Conservation (phyloP, 1,140 invertebrate species). For the Achatina immaculata region DNA sequence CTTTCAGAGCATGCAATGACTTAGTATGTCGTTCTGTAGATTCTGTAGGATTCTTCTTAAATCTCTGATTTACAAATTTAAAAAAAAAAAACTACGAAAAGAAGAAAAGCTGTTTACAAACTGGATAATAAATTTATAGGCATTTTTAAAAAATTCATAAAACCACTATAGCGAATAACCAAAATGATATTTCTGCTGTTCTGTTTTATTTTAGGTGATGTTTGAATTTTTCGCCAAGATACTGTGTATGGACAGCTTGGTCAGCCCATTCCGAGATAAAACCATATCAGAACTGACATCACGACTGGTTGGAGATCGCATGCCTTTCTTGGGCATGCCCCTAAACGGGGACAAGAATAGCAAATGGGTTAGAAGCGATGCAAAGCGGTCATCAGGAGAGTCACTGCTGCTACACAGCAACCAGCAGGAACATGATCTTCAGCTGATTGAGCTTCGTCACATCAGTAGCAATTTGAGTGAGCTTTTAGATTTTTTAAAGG, state of each 20-base stretch:
- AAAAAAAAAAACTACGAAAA: too few relatives aligned
- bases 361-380: slow-evolving; percentile 45
- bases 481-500: slow-evolving; percentile 64
- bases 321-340: slow-evolving; percentile 48
- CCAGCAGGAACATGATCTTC: slow-evolving; percentile 48
- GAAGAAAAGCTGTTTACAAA: too few relatives aligned
- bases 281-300: slow-evolving; percentile 44
- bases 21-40: too few relatives aligned
- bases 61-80: too few relatives aligned
- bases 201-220: slow-evolving; percentile 54
- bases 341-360: slow-evolving; percentile 54
- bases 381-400: slow-evolving; percentile 50
- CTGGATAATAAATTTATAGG: too few relatives aligned
- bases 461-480: slow-evolving; percentile 67
- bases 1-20: too few relatives aligned
- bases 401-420: slow-evolving; percentile 38
- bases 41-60: too few relatives aligned
- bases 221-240: slow-evolving; percentile 64
- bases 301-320: slow-evolving; percentile 18
- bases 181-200: background rate
- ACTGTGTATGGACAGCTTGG: slow-evolving; percentile 66
- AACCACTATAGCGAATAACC: background rate
- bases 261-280: slow-evolving; percentile 54
- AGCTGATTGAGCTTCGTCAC: slow-evolving; percentile 55
- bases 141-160: background rate